phyloP scores from a whole-genome alignment of 2,888 invertebrate genomes.

The Phyllotreta cruciferae region DNA sequence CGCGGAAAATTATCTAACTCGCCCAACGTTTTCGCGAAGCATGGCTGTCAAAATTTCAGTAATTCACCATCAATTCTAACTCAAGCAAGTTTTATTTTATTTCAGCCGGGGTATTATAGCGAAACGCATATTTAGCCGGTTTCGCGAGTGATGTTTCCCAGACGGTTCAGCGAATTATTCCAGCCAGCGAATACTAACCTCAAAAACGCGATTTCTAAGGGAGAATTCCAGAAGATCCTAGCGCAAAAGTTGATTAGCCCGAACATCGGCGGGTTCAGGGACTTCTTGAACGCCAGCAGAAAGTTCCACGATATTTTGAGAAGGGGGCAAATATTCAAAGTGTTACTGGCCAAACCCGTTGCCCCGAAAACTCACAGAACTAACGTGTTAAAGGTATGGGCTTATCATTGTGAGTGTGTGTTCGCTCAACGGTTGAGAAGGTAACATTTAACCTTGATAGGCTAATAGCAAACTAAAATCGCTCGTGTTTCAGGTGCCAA shows the following conservation, averaged over 20 bases:
- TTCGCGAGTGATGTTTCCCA: constrained; percentile 41
- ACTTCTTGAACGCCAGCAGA: constrained; percentile 33
- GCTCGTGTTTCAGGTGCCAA: constrained; percentile 56
- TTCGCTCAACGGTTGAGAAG: constrained; percentile 68
- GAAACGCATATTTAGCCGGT: constrained; percentile 3
- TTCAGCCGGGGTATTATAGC: not conserved
- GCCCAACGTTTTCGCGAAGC: constrained; percentile 20
- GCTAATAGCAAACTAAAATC: not conserved
- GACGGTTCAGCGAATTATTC: constrained; percentile 42
- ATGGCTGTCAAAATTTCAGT: constrained; percentile 40
- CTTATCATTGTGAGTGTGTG: constrained; percentile 65
- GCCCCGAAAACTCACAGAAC: constrained; percentile 58
- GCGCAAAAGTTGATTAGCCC: constrained; percentile 46
- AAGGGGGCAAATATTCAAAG: constrained; percentile 39
- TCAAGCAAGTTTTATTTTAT: constrained; percentile 22
- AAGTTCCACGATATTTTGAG: constrained; percentile 41
- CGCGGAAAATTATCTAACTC: not conserved
- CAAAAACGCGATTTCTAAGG: constrained; percentile 45
- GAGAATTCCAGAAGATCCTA: constrained; percentile 35
- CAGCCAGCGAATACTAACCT: constrained; percentile 52
- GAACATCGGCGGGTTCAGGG: constrained; percentile 42
- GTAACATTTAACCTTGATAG: not conserved
- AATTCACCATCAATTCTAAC: constrained; percentile 25
- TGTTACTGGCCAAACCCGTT: constrained; percentile 31
- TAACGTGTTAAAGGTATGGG: constrained; percentile 63